phyloP scores from a whole-genome alignment of 2,113 vertebrate genomes.

The Plecotus auritus region DNA sequence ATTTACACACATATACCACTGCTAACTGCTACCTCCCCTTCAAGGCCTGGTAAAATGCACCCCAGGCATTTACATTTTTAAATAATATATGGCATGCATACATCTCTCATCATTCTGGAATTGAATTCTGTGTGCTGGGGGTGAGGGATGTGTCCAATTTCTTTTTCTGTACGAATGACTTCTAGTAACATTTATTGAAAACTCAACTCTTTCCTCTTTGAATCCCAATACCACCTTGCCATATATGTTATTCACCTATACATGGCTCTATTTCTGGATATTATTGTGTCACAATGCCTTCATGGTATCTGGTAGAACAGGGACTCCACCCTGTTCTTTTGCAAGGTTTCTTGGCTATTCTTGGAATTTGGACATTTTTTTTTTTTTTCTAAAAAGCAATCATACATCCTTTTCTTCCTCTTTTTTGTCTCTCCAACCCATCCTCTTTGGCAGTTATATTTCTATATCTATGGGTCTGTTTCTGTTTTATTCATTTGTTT shows the following conservation, averaged over 20 bases:
- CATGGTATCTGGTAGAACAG: not conserved
- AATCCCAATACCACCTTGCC: not conserved
- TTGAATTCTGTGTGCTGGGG: not conserved
- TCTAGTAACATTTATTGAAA: not conserved
- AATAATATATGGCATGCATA: not conserved
- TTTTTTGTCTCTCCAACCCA: not conserved
- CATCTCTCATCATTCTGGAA: not conserved
- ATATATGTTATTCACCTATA: not conserved
- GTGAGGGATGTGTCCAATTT: not conserved
- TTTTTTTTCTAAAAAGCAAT: not conserved
- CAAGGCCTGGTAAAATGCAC: not conserved
- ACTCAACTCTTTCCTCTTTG: not conserved
- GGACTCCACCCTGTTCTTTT: not conserved
- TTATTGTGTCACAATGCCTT: not conserved
- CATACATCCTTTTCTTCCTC: not conserved
- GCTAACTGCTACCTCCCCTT: not conserved
- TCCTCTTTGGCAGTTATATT: not conserved
- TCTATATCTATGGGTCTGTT: not conserved
- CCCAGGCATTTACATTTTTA: not conserved
- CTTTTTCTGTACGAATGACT: not conserved
- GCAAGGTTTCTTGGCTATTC: not conserved
- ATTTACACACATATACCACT: not conserved
- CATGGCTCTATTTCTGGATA: not conserved
- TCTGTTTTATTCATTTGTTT: not conserved
- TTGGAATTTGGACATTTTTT: not conserved